A percentile compares a stretch with the other conserved stretches of the same genome.
These are phyloP conservation scores for Andrena trimmerana DNA, from an alignment of 2,888 invertebrate species.

Conservation along the genomic window DNA sequence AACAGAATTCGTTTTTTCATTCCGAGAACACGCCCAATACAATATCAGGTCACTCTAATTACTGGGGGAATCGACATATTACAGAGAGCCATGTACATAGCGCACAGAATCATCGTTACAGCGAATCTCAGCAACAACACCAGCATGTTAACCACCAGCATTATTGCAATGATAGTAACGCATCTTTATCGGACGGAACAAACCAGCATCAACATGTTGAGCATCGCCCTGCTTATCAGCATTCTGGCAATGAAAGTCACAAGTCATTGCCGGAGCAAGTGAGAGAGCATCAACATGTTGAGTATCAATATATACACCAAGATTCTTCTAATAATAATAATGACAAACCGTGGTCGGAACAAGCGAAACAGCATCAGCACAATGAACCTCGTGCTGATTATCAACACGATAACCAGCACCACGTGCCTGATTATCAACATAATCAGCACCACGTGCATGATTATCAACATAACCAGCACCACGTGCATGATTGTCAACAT, in stretches of 20 bases:
- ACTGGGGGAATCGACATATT: conserved; percentile 18
- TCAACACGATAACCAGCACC: background rate
- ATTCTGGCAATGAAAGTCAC: conserved; percentile 28
- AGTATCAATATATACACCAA: conserved; percentile 22
- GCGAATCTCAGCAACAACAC: conserved; percentile 41
- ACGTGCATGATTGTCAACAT: no score
- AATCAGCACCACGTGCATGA: no score
- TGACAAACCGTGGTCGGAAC: conserved; percentile 19
- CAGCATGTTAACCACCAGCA: conserved; percentile 38
- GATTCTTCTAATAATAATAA: conserved; percentile 32
- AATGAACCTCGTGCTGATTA: conserved; percentile 28
- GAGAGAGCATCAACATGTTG: conserved; percentile 16
- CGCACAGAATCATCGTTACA: conserved; percentile 39
- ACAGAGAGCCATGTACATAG: conserved; percentile 34
- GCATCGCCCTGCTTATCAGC: conserved; percentile 31
- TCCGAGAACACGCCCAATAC: background rate
- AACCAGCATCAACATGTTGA: conserved; percentile 31
- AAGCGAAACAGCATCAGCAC: conserved; percentile 31
- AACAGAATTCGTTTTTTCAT: conserved; percentile 17
- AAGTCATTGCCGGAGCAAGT: conserved; percentile 11
- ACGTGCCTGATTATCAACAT: no score
- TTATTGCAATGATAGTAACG: conserved; percentile 17
- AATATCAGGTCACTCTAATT: conserved; percentile 5
- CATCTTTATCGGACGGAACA: conserved; percentile 10
- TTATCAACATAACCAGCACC: no score